A percentile compares a stretch with the other conserved stretches of the same genome.
These are phyloP conservation scores for Callaeas wilsoni DNA, from an alignment of 2,113 vertebrate species.

Conservation along the genomic window DNA sequence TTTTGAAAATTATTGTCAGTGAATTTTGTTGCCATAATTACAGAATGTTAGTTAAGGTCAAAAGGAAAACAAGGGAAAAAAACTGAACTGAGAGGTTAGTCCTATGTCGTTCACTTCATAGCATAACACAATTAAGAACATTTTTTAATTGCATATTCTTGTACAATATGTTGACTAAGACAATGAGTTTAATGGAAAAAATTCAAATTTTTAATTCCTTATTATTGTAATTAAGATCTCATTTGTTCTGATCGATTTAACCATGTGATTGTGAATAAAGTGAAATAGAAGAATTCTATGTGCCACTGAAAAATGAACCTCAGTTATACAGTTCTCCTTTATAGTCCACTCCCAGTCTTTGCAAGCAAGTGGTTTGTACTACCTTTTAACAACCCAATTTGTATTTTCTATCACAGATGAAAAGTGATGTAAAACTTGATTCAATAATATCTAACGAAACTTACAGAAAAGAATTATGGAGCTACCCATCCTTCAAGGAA, in stretches of 20 bases:
- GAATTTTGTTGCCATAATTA: not conserved
- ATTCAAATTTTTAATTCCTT: not conserved
- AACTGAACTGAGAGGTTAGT: not conserved
- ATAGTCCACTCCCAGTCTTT: not conserved
- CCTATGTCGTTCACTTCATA: not conserved
- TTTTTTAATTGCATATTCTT: not conserved
- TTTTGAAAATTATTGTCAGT: not conserved
- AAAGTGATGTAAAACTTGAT: not conserved
- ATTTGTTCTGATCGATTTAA: not conserved
- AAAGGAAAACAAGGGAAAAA: not conserved
- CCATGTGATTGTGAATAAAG: not conserved
- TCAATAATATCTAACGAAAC: not conserved
- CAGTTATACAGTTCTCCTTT: not conserved
- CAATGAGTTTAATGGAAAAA: not conserved
- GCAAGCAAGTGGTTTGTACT: not conserved
- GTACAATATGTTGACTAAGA: not conserved
- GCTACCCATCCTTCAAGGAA: not conserved
- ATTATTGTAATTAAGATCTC: not conserved
- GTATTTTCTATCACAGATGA: not conserved
- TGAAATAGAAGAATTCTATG: not conserved
- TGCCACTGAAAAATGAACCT: not conserved
- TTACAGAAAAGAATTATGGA: not conserved
- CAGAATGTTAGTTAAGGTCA: not conserved
- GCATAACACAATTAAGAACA: not conserved
- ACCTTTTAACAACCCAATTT: not conserved